Conservation (phyloP, 2,113 vertebrate genomes). For the Nesogale talazaci region DNA sequence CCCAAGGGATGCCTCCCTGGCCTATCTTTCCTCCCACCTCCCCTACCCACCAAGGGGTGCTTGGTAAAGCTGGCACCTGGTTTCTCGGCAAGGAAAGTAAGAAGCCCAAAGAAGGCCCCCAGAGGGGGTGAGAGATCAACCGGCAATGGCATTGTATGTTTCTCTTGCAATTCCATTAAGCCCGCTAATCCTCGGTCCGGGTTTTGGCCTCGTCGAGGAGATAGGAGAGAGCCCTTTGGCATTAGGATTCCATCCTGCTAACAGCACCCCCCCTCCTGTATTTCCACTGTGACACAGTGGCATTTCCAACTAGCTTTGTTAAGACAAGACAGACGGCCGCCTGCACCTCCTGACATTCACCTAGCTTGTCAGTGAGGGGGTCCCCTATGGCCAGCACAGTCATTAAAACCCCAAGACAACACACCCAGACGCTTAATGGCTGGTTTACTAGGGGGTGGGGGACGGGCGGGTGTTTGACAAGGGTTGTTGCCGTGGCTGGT, state of each 20-base stretch:
- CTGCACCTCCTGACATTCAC: too few species aligned
- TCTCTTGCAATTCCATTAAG: conserved; percentile 25
- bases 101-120: not conserved
- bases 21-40: not conserved
- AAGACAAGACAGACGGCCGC: not conserved
- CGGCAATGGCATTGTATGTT: not conserved
- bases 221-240: not conserved
- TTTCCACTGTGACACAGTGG: not conserved
- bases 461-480: rapidly evolving
- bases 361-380: not conserved
- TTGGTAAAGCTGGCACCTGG: not conserved
- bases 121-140: not conserved
- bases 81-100: not conserved
- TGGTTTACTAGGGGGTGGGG: not conserved
- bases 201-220: not conserved
- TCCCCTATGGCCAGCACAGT: not conserved
- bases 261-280: not conserved
- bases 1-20: too few species aligned
- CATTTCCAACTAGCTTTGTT: not conserved
- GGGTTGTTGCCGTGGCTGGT: not conserved
- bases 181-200: not conserved
- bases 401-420: not conserved
- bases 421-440: too few species aligned
- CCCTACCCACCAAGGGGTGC: not conserved
- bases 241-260: not conserved